Evolutionary conservation across 2,888 invertebrate genomes (phyloP), one percentile per base, ranked within the genome.

Genomic region (Rhamphomyia laevipes): DNA sequence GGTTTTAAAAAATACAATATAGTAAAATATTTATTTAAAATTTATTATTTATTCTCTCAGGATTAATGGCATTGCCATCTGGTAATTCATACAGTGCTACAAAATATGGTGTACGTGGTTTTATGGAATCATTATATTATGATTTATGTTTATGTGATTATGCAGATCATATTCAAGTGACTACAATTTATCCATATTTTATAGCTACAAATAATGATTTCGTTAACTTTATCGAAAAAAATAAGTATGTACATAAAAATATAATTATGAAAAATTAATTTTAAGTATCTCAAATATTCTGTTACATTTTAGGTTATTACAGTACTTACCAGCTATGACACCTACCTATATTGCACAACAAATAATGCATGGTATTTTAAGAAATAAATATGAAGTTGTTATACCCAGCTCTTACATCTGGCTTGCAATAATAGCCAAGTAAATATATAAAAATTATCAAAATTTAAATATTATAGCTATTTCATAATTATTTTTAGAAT

Each of bases 21-120:
- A 4, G 21, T 21, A 6, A 21, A 4, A 21, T 4, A 21, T 6
- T 4, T 21, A 21, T 21, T 21, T 21, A 21, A n/a, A n/a, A 21
- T 21, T 21, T 21, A 21, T 21, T 4, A 21, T 21, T 21, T 21
- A n/a, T 21, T 21, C 3, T 21, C 3, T n/a, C n/a, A n/a, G n/a
- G n/a, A n/a, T n/a, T n/a, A n/a, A n/a, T n/a, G n/a, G n/a, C n/a
- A n/a, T n/a, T n/a, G n/a, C n/a, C n/a, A n/a, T n/a, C n/a, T n/a
- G n/a, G n/a, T n/a, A n/a, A n/a, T 18, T 62, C 69, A 35, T 73
- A 73, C 54, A 65, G 68, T 2, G 68, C 73, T 31, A 69, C 73
- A 12, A 73, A 73, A 56, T 73, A 66, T 56, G 73, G 68, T 15
- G 68, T 73, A 37, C 60, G 67, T 48, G 73, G 73, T 43, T 67